These are phyloP conservation scores for Pharmacophagus antenor DNA, from an alignment of 2,888 invertebrate species.

Conservation along the genomic window DNA sequence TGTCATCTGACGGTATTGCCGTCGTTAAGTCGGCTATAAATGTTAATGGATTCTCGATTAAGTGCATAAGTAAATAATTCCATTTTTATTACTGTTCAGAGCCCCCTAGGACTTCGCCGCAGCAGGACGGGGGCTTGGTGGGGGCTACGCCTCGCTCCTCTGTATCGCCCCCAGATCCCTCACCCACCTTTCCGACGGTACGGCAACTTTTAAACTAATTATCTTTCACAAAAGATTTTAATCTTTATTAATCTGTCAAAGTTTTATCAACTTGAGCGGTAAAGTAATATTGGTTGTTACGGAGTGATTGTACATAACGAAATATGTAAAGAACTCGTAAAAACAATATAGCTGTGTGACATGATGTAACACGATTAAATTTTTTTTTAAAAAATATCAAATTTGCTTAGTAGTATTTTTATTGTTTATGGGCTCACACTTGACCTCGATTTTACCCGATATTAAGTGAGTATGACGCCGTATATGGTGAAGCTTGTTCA, in stretches of 20 bases:
- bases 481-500: too few species aligned
- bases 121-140: slow-evolving; percentile 85
- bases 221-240: slow-evolving; percentile 5
- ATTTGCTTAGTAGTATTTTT: too few species aligned
- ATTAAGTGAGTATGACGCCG: too few species aligned
- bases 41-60: slow-evolving; percentile 29
- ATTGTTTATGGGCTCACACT: too few species aligned
- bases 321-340: neutral
- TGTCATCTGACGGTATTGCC: slow-evolving; percentile 36
- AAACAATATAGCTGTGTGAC: too few species aligned
- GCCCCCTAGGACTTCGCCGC: slow-evolving; percentile 88
- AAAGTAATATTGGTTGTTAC: neutral
- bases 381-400: too few species aligned
- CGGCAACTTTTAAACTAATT: slow-evolving; percentile 28
- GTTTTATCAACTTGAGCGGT: neutral
- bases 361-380: too few species aligned
- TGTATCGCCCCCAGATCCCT: slow-evolving; percentile 69
- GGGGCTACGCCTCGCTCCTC: slow-evolving; percentile 70
- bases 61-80: slow-evolving; percentile 39
- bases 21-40: slow-evolving; percentile 21
- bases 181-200: slow-evolving; percentile 78
- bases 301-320: neutral
- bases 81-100: slow-evolving; percentile 74
- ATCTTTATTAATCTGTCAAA: slow-evolving; percentile 6
- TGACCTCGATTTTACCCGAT: too few species aligned